These are phyloP conservation scores for Machaerirhynchus nigripectus DNA, from an alignment of 2,113 vertebrate genomes.

Conservation along the genomic window DNA sequence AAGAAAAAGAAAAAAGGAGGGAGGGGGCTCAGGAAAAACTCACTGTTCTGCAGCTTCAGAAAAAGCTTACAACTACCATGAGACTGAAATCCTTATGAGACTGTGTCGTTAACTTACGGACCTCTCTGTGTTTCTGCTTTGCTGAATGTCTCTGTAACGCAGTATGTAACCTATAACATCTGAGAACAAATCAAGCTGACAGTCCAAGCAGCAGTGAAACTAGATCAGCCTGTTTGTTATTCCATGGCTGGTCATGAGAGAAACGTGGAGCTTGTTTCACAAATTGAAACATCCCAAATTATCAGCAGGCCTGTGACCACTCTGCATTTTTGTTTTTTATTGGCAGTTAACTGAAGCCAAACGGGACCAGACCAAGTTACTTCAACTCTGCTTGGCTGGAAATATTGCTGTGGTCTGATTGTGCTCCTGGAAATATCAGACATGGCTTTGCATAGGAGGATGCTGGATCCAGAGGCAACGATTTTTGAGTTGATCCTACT, in stretches of 20 bases:
- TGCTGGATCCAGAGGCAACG: background rate
- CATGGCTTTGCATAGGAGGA: background rate
- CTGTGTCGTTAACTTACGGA: background rate
- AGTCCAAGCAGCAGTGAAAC: slow-evolving; percentile 30
- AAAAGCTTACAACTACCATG: background rate
- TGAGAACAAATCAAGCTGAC: slow-evolving; percentile 43
- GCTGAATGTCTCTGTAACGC: background rate
- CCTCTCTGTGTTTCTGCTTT: background rate
- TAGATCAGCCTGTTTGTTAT: slow-evolving; percentile 32
- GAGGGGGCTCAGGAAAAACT: background rate
- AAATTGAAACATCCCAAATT: slow-evolving; percentile 42
- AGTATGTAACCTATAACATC: slow-evolving; percentile 22
- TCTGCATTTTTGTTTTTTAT: background rate
- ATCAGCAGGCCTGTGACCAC: background rate
- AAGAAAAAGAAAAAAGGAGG: background rate
- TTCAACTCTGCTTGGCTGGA: slow-evolving; percentile 10
- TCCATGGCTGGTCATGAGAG: background rate
- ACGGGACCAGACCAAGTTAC: background rate
- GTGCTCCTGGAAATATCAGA: slow-evolving; percentile 2
- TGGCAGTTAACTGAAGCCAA: slow-evolving; percentile 9
- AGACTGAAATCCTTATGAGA: background rate
- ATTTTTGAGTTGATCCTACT: background rate
- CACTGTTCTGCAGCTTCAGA: background rate
- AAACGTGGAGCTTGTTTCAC: slow-evolving; percentile 15
- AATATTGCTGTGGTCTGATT: background rate